Conservation (phyloP, 2,113 vertebrate genomes). For the Mus spicilegus region DNA sequence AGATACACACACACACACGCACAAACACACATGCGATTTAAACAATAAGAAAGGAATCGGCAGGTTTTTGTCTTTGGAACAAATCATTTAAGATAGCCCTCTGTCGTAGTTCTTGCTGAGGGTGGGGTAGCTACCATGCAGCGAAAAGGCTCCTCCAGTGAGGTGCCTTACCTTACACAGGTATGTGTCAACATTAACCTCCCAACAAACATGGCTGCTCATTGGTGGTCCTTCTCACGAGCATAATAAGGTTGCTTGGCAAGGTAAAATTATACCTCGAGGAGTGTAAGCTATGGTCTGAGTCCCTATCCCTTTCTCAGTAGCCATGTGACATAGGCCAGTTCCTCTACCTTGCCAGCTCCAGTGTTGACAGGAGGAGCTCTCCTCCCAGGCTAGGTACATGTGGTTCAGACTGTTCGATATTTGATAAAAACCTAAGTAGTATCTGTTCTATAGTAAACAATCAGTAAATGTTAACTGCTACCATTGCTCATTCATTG, state of each 20-base stretch:
- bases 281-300: neutral
- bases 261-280: neutral
- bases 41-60: neutral
- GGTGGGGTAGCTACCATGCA: neutral
- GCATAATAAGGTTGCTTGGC: neutral
- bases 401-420: neutral
- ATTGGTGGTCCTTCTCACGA: neutral
- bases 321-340: neutral
- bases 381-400: neutral
- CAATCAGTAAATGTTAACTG: constrained; percentile 13
- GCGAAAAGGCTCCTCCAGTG: neutral
- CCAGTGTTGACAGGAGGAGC: neutral
- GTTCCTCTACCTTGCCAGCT: neutral
- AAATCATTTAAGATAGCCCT: neutral
- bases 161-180: neutral
- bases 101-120: neutral
- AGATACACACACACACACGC: neutral
- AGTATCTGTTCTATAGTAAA: neutral
- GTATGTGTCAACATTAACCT: neutral
- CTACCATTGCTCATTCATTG: neutral
- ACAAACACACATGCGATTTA: neutral
- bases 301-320: neutral
- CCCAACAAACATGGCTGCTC: neutral
- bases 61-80: neutral
- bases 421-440: constrained; percentile 16